These are phyloP conservation scores for Caradrina kadenii DNA, from an alignment of 2,888 invertebrate species.

Conservation along the genomic window DNA sequence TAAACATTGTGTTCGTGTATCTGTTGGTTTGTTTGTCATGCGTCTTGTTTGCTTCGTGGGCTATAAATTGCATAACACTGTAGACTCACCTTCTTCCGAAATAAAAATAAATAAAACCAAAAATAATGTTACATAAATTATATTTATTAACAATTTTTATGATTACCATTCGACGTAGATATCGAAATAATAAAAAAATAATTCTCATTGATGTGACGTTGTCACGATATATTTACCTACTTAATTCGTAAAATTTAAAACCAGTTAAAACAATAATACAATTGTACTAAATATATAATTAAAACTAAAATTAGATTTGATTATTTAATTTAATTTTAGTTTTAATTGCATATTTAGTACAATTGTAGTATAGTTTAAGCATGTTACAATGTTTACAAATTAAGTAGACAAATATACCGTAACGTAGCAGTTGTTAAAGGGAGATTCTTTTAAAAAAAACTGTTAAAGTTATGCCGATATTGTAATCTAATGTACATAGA, in stretches of 20 bases:
- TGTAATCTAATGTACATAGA: slow-evolving; percentile 75
- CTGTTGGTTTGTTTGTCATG: slow-evolving; percentile 60
- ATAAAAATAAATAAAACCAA: slow-evolving; percentile 82
- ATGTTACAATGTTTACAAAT: too few species aligned
- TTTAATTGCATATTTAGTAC: too few species aligned
- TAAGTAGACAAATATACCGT: too few species aligned
- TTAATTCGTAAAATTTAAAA: too few species aligned
- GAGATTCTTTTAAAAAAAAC: slow-evolving; percentile 80
- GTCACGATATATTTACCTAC: too few species aligned
- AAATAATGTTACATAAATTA: slow-evolving; percentile 85
- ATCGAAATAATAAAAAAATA: slow-evolving; percentile 78
- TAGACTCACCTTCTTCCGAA: slow-evolving; percentile 80
- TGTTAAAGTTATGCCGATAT: slow-evolving; percentile 64
- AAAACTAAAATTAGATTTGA: too few species aligned
- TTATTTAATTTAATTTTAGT: too few species aligned
- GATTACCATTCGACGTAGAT: slow-evolving; percentile 80
- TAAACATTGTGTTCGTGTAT: slow-evolving; percentile 59
- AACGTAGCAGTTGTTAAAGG: slow-evolving; percentile 68
- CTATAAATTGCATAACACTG: slow-evolving; percentile 89
- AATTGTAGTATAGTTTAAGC: too few species aligned
- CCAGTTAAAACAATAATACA: too few species aligned
- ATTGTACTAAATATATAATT: too few species aligned
- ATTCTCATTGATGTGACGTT: slow-evolving; percentile 78
- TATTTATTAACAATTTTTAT: slow-evolving; percentile 89
- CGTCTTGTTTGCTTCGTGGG: slow-evolving; percentile 68